These are phyloP conservation scores for Aradophagus sp. DNA, from an alignment of 1,140 invertebrate genomes.

Conservation along the genomic window DNA sequence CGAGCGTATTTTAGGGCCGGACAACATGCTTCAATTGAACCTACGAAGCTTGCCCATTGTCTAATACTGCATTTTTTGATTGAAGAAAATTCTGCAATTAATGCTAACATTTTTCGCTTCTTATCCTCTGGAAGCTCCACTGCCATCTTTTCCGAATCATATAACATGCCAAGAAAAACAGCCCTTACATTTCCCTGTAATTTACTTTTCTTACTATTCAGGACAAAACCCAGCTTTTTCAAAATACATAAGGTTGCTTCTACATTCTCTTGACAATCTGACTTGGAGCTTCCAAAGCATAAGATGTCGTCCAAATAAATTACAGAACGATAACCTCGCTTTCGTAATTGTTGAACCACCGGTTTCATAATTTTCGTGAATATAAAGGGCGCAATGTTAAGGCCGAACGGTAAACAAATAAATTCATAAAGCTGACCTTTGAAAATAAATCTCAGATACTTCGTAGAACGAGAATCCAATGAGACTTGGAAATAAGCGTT, in stretches of 20 bases:
- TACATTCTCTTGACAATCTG: constrained; percentile 1
- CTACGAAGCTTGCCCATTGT: constrained; percentile 11
- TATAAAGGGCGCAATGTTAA: constrained; percentile 5
- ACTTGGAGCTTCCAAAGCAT: neutral
- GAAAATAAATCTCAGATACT: constrained; percentile 11
- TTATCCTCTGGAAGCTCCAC: constrained; percentile 7
- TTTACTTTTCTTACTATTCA: constrained; percentile 1
- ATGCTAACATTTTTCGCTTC: constrained; percentile 1
- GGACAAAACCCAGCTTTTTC: neutral
- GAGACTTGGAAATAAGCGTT: constrained; percentile 16
- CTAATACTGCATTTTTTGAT: neutral
- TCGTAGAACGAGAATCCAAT: no score
- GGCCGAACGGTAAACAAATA: constrained; percentile 2
- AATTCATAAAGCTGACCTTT: constrained; percentile 5
- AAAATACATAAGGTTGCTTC: neutral
- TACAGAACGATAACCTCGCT: constrained; percentile 1
- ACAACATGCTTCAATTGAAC: neutral
- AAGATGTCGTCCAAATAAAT: constrained; percentile 14
- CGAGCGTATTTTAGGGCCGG: neutral
- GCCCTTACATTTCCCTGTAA: neutral
- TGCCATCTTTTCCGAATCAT: constrained; percentile 5
- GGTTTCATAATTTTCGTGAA: constrained; percentile 16
- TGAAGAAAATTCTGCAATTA: neutral
- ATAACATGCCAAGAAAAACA: constrained; percentile 10
- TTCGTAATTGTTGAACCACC: neutral